Conservation (phyloP, 2,797 vertebrate species). For the Philypnodon macrostomus region DNA sequence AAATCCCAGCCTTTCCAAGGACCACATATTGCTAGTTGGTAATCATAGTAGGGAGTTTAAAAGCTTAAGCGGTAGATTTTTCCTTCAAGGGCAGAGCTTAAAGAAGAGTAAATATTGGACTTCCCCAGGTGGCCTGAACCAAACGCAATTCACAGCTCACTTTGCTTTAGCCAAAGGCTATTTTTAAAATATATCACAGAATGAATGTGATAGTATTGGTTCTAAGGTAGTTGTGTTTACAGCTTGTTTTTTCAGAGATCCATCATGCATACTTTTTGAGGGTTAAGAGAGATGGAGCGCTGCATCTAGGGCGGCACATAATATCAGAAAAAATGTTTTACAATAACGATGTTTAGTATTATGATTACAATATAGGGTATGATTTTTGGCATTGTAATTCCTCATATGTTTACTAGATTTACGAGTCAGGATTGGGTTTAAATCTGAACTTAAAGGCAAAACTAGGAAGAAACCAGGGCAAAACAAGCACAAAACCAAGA, state of each 20-base stretch:
- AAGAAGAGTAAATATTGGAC: slow-evolving; percentile 14
- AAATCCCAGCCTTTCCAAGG: neutral
- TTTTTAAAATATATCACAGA: neutral
- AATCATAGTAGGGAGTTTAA: slow-evolving; percentile 7
- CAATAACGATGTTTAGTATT: too few species aligned
- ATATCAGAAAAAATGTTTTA: too few species aligned
- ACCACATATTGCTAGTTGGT: slow-evolving; percentile 1
- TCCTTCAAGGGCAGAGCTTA: slow-evolving; percentile 11
- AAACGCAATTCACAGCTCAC: slow-evolving; percentile 1
- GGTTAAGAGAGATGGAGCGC: too few species aligned
- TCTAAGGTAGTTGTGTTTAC: slow-evolving; percentile 4
- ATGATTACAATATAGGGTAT: too few species aligned
- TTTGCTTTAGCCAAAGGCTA: slow-evolving; percentile 2
- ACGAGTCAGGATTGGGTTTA: too few species aligned
- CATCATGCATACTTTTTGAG: neutral
- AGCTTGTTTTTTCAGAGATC: neutral
- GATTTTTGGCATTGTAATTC: too few species aligned
- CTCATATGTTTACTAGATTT: too few species aligned
- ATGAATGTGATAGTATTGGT: neutral
- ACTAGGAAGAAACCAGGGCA: too few species aligned
- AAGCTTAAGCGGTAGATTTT: slow-evolving; percentile 1
- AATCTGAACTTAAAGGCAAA: too few species aligned
- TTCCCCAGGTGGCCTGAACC: slow-evolving; percentile 3
- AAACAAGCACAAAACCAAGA: too few species aligned
- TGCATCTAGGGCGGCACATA: too few species aligned